Evolutionary conservation across 1,140 invertebrate species (phyloP), one percentile per base, ranked within the genome.

Genomic region (Papilio xuthus): DNA sequence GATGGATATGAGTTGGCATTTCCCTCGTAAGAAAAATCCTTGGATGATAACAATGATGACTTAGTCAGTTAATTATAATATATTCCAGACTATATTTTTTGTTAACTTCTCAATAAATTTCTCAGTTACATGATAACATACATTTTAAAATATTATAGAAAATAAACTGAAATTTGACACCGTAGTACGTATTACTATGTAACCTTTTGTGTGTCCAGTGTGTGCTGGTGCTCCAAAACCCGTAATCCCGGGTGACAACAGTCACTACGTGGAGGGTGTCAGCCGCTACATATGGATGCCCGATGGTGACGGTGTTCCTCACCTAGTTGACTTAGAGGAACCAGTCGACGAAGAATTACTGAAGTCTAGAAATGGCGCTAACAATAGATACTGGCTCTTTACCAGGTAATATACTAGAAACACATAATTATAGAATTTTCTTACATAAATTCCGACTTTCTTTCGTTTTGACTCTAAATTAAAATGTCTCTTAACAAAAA

Each of bases 261-360:
- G 86, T 75, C 82, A 86, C 83, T 89, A 89, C 74, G 87, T 87
- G 10, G 86, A 89, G 71, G 87, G 87, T 15, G 83, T 83, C 50
- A 89, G 88, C 77, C 88, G 83, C 6, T 88, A 87, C 77, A 84
- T 89, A 42, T 90, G 89, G 89, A 89, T 90, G 85, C 82, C 85
- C 9, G 86, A 90, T 81, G 85, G 86, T 63, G 84, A 89, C 1
- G 85, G 84, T 9, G 79, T 78, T 4, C 85, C 87, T 0, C 56
- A 84, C 9, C 79, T 89, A 0, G 87, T 90, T 2, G 89, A 90
- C 50, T 76, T 89, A 4, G 50, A 87, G 0, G 87, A 84, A 41
- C 85, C 86, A 13, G 83, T 81, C 2, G 80, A 87, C 42, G 72
- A 79, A 81, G 50, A 23, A 10, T 1, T 82, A 6, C 37, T 85